A percentile compares a stretch with the other conserved stretches of the same genome.
These are phyloP conservation scores for Amphipoea lucens DNA, from an alignment of 2,888 invertebrate genomes.

Conservation along the genomic window DNA sequence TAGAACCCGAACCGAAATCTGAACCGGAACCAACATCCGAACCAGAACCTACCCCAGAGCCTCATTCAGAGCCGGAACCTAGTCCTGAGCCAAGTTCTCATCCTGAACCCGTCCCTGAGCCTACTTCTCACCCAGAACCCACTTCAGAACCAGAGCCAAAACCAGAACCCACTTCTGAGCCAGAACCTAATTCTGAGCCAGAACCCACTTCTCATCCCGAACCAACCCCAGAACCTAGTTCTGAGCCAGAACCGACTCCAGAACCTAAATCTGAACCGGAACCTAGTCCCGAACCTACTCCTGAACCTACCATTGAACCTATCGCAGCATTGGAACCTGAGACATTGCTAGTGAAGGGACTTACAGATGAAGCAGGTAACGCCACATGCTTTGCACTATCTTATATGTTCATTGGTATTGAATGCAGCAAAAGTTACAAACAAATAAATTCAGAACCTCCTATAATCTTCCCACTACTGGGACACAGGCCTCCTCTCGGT, in stretches of 20 bases:
- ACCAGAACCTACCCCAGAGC: slow-evolving; percentile 60
- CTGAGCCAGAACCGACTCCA: slow-evolving; percentile 73
- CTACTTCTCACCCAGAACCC: slow-evolving; percentile 71
- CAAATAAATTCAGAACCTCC: neutral
- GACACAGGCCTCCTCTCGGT: too few species aligned
- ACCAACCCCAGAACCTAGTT: slow-evolving; percentile 70
- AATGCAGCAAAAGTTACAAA: neutral
- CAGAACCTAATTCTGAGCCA: slow-evolving; percentile 74
- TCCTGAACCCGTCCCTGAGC: slow-evolving; percentile 63
- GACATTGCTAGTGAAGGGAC: slow-evolving; percentile 88
- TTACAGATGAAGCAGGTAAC: slow-evolving; percentile 88
- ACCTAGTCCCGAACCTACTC: slow-evolving; percentile 79
- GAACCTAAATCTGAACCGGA: slow-evolving; percentile 74
- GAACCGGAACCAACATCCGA: slow-evolving; percentile 83
- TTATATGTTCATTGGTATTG: slow-evolving; percentile 54
- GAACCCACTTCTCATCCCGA: slow-evolving; percentile 78
- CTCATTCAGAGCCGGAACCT: slow-evolving; percentile 55
- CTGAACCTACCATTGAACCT: slow-evolving; percentile 85
- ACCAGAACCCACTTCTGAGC: slow-evolving; percentile 78
- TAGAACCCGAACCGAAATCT: slow-evolving; percentile 79
- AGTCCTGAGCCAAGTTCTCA: slow-evolving; percentile 62
- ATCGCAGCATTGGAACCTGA: slow-evolving; percentile 85
- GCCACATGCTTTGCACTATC: slow-evolving; percentile 81
- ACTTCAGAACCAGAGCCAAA: slow-evolving; percentile 69
- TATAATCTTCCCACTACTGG: too few species aligned